Conservation (phyloP, 2,113 vertebrate species). For the Nothoprocta pentlandii region DNA sequence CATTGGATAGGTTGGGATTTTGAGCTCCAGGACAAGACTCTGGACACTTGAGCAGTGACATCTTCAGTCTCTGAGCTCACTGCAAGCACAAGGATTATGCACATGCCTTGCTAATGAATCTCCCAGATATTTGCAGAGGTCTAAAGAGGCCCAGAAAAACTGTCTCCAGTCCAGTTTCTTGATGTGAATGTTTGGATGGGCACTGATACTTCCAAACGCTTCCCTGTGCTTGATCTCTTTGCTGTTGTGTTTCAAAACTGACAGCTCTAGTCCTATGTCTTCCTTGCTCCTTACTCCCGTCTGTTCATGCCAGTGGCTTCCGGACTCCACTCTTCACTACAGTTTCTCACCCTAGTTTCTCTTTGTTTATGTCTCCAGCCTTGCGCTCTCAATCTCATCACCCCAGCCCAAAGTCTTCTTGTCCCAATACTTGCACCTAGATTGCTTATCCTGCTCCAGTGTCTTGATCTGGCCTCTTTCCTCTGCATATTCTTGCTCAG, state of each 20-base stretch:
- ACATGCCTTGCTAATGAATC: not conserved
- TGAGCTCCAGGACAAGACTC: not conserved
- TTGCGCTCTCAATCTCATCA: not conserved
- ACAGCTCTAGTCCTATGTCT: not conserved
- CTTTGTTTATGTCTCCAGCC: not conserved
- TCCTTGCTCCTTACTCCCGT: not conserved
- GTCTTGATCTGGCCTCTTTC: not conserved
- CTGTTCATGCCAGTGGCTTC: not conserved
- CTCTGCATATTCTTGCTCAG: not conserved
- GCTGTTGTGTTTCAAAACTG: not conserved
- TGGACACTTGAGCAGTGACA: not conserved
- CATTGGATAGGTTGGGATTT: not conserved
- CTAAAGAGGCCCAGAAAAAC: not conserved
- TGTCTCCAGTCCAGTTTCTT: not conserved
- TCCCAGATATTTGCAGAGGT: not conserved
- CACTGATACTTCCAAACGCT: not conserved
- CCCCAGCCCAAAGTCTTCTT: fast-evolving
- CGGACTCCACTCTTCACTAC: not conserved
- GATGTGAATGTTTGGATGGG: not conserved
- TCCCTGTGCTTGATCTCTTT: not conserved
- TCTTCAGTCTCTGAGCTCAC: not conserved
- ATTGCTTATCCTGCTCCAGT: not conserved
- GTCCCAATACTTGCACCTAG: not conserved
- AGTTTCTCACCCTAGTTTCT: not conserved
- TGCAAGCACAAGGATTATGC: not conserved